Percentiles rank a stretch among this genome's conserved stretches.
These are phyloP conservation scores for Drosophila tanythrix DNA, from an alignment of 2,888 invertebrate species.

Conservation along the genomic window DNA sequence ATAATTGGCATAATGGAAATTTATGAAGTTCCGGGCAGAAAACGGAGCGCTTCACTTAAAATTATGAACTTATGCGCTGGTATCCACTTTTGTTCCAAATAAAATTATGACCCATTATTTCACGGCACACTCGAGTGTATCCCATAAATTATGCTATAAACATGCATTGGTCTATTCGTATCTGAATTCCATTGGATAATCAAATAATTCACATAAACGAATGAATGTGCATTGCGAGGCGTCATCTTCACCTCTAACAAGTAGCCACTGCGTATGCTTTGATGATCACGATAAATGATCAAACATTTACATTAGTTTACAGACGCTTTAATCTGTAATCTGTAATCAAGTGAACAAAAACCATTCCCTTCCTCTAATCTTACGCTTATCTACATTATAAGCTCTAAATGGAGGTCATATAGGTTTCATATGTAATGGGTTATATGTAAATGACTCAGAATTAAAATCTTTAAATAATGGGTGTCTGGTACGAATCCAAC, in stretches of 20 bases:
- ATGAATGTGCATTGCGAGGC: conserved; percentile 17
- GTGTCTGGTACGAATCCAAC: conserved; percentile 56
- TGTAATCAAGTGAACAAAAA: conserved; percentile 29
- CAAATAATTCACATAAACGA: conserved; percentile 31
- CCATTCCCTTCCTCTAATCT: conserved; percentile 53
- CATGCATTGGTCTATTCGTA: neutral
- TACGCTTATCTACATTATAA: conserved; percentile 30
- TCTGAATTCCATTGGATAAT: conserved; percentile 6
- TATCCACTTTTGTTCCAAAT: conserved; percentile 59
- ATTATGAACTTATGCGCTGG: conserved; percentile 61
- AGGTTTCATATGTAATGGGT: neutral
- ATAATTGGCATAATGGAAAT: conserved; percentile 69
- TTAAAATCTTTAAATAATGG: conserved; percentile 42
- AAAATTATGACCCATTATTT: conserved; percentile 70
- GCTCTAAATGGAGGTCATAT: neutral
- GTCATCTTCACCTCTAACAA: conserved; percentile 35
- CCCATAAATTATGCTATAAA: conserved; percentile 54
- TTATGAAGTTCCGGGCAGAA: conserved; percentile 61
- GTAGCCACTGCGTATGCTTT: conserved; percentile 35
- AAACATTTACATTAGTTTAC: conserved; percentile 48
- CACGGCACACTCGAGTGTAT: conserved; percentile 13
- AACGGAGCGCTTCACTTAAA: conserved; percentile 47
- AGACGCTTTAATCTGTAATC: conserved; percentile 3
- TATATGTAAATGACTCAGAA: conserved; percentile 17
- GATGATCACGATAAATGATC: conserved; percentile 55